phyloP scores from a whole-genome alignment of 2,797 vertebrate genomes.

The Sebastes trivittatus region DNA sequence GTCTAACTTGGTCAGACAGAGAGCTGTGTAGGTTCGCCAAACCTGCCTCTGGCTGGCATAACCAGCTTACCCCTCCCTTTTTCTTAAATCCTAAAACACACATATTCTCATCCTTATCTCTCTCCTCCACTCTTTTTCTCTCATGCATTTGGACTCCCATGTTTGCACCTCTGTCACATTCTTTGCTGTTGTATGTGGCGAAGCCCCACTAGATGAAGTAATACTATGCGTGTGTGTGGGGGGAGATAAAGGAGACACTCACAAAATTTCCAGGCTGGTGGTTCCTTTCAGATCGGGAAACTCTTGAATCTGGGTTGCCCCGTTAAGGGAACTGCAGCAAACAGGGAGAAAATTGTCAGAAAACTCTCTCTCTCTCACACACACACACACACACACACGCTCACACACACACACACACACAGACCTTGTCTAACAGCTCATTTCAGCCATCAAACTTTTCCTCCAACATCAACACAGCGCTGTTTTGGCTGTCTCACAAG shows the following conservation, averaged over 20 bases:
- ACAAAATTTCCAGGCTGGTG: conserved; percentile 94
- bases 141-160: not conserved
- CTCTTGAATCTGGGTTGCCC: conserved; percentile 90
- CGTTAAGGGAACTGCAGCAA: conserved; percentile 89
- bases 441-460: conserved; percentile 71
- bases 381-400: not conserved
- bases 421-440: conserved; percentile 74
- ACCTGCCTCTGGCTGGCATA: conserved; percentile 59
- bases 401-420: conserved; percentile 15
- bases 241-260: conserved; percentile 72
- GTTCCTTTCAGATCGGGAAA: conserved; percentile 96
- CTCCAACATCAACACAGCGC: conserved; percentile 79
- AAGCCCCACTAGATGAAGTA: not conserved
- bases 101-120: conserved; percentile 12
- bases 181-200: conserved; percentile 4
- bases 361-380: conserved; percentile 4
- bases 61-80: conserved; percentile 34
- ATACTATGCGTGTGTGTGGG: not conserved
- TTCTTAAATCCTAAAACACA: conserved; percentile 38
- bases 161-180: not conserved
- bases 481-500: conserved; percentile 72
- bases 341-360: conserved; percentile 51
- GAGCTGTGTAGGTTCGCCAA: conserved; percentile 57
- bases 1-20: conserved; percentile 60
- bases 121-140: not conserved